Evolutionary conservation across 2,113 vertebrate species (phyloP).

Genomic region (Okapia johnstoni): DNA sequence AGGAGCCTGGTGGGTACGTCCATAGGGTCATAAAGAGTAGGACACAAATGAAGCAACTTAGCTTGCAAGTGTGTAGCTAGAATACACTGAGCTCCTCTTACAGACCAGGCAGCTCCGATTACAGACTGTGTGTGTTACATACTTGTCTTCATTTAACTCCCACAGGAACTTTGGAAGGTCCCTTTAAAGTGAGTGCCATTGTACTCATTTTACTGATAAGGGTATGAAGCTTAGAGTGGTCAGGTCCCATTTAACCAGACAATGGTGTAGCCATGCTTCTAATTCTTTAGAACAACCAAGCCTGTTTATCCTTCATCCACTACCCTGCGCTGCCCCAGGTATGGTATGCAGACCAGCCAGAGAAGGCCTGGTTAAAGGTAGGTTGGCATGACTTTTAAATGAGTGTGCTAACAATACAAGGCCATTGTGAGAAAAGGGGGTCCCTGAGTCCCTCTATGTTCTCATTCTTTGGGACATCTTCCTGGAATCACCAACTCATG

Average conservation of each 20-base stretch:
- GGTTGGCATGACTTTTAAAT: background rate
- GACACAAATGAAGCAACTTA: background rate
- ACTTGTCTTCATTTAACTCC: background rate
- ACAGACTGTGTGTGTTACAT: rapidly evolving
- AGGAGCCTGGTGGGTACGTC: background rate
- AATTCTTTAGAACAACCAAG: background rate
- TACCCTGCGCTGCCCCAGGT: too few relatives aligned
- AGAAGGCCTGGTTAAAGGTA: background rate
- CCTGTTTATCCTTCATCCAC: background rate
- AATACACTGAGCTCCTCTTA: background rate
- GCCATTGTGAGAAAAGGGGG: background rate
- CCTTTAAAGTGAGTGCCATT: background rate
- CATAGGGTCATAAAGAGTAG: background rate
- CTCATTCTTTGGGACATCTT: background rate
- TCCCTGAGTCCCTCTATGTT: background rate
- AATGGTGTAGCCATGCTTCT: background rate
- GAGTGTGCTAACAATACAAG: background rate
- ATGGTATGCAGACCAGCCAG: background rate
- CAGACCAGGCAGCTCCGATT: background rate
- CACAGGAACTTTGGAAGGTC: background rate
- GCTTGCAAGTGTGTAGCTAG: background rate
- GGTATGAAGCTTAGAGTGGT: background rate
- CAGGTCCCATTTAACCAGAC: background rate
- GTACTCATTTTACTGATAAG: background rate
- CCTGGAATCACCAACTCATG: background rate